Base-by-base conservation (phyloP, 2,113 vertebrate genomes). In the Ochotona curzoniae region DNA sequence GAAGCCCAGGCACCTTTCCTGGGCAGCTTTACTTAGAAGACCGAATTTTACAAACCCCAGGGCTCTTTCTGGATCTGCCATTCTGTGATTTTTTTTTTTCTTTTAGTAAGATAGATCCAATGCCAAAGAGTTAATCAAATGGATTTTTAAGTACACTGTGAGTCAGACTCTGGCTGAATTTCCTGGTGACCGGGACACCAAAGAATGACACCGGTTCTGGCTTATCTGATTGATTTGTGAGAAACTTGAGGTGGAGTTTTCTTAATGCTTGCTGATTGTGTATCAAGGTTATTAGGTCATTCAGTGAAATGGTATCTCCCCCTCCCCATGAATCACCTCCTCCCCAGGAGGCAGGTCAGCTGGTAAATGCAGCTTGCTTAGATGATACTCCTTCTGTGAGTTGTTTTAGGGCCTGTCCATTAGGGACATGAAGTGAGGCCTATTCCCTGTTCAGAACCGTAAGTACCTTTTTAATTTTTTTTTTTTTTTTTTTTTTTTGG, bases 221-320 rank as follows among this genome's bases (percentile, higher is more conserved):
- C 35, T 92, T 96, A 78, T 64, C 80, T 92, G 94, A 93, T 78
- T 88, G 92, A 92, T 94, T 88, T 20, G 5, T 91, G 83, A 86
- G 94, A 95, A 95, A 89, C 82, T 67, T 81, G 32, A 95, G 44
- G 20, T 86, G 28, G 44, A 87, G 26, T 89, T 74, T 83, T 78
- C 60, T 14, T 2, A 78, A 44, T 83, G 79, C 20, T 92, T 83
- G 79, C 20, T 92, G 85, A 87, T 66, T 80, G 18, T 54, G 14
- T 94, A 69, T 82, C 85, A 93, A 64, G 35, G 35, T 87, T 89
- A 93, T n/a, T 74, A 57, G 61, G 10, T 71, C 26, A 30, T 63
- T 90, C 23, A 14, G 10, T 83, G 63, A 87, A 94, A 83, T 71
- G 57, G 4, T 74, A 81, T 87, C 25, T 44, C 25, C 13, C 61